Base-by-base conservation (phyloP, 2,888 invertebrate species). In the Melieria crassipennis region DNA sequence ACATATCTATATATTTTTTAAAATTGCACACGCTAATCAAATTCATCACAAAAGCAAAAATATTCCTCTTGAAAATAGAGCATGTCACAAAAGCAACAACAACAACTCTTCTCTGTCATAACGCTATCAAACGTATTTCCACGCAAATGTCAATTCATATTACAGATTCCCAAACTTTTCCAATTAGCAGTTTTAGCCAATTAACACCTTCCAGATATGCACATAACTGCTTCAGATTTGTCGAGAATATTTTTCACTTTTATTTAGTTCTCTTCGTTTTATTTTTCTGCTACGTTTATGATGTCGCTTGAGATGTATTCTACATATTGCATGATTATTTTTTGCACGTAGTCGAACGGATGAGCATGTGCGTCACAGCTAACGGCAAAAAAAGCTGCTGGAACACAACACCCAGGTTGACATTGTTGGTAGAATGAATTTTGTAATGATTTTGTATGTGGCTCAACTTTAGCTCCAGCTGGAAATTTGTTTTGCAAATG, bases 101-200 rank as follows among this genome's bases (percentile, higher is more conserved):
- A 30, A 30, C 30, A 30, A 3, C 30, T 30, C 1, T 30, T 30
- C 30, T 30, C 2, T 2, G 1, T 30, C 30, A 30, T 30, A 30
- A 30, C 30, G 30, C 30, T 30, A 30, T 30, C 30, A 30, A 30
- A 30, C 30, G 13, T 52, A 65, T 55, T 55, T 30, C 52, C 65
- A 65, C 65, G 65, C 50, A 65, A 60, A 60, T 50, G 46, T 61
- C 68, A 56, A 65, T 55, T 65, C 16, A 65, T 55, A 42, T 65
- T 56, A 52, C 45, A 46, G 62, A 65, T 71, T 66, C 66, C 55
- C 66, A 45, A 66, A 66, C 65, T 71, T 71, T 71, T 61, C 62
- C 70, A 71, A 71, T 71, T 71, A 71, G 62, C 65, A 48, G 42
- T 43, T 47, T 60, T 30, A 30, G 30, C 30, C 62, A 71, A 71